Base-by-base conservation (phyloP, 64 coral and sea anemone genomes). In the Actinia tenebrosa region DNA sequence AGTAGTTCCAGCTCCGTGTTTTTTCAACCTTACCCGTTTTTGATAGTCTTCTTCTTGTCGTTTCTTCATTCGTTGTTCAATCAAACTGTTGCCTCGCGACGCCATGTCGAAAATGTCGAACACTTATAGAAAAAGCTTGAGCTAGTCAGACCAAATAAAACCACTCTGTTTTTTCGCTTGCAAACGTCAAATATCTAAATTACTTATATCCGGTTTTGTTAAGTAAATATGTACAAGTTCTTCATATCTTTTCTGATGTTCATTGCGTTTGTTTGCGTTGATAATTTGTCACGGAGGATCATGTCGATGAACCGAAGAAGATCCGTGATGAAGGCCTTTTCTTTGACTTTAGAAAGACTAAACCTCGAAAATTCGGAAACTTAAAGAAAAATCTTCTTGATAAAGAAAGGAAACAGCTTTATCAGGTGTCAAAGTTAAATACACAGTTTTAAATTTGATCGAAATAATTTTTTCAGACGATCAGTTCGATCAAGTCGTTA, bases 1-100 rank as follows among this genome's bases (percentile, higher is more conserved):
- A 7, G 20, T n/a, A 5, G 63, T 7, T 20, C 19, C 10, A 23
- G 19, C 19, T 20, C 7, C 19, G 8, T 9, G 22, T 66, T 66
- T 23, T 66, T 23, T 61, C 60, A 66, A n/a, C 30, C 19, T 66
- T 66, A 66, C n/a, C 22, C 63, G 63, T 22, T 83, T 62, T 22
- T 68, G 60, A 75, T 92, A 92, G 53, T 92, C 90, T 54, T 92
- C 90, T 27, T 60, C 86, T 42, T 92, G 85, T 72, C 66, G 45
- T 64, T 53, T 87, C n/a, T 63, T 87, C 23, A 92, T 23, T 82
- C 86, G 59, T n/a, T 85, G 78, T 68, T 92, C 90, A 37, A 92
- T 58, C 18, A 86, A 79, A 59, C 69, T 92, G 84, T 63, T 71
- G 55, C 82, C 79, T 85, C 56, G 15, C 30, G 83, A 59, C 83